phyloP scores from a whole-genome alignment of 2,797 vertebrate species.

The Sebastes steindachneri region DNA sequence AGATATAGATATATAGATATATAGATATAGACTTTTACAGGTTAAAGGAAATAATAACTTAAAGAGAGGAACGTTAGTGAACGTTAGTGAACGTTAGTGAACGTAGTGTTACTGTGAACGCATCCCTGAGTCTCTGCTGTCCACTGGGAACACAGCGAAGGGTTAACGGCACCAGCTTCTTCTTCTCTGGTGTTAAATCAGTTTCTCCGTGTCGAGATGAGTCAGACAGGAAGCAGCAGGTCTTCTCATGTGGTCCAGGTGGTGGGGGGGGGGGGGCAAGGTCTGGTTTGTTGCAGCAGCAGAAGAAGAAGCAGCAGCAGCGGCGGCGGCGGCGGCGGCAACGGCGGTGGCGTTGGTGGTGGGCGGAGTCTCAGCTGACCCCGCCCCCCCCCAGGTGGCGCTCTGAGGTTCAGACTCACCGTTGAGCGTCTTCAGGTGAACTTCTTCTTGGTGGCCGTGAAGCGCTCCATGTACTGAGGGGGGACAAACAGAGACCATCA shows the following conservation, averaged over 20 bases:
- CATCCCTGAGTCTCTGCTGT: background rate
- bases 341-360: background rate
- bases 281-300: background rate
- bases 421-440: conserved; percentile 84
- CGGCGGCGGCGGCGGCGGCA: background rate
- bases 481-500: background rate
- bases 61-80: background rate
- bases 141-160: background rate
- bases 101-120: background rate
- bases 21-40: too few relatives aligned
- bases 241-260: background rate
- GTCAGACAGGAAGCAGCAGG: background rate
- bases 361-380: background rate
- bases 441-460: conserved; percentile 98
- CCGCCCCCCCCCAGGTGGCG: background rate
- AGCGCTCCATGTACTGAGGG: conserved; percentile 95
- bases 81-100: background rate
- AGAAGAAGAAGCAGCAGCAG: background rate
- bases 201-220: background rate
- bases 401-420: background rate
- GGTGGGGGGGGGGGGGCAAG: background rate
- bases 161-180: background rate
- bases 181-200: background rate
- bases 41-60: background rate
- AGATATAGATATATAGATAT: too few relatives aligned